Conservation (phyloP, 2,888 invertebrate genomes). For the Ditula angustiorana region DNA sequence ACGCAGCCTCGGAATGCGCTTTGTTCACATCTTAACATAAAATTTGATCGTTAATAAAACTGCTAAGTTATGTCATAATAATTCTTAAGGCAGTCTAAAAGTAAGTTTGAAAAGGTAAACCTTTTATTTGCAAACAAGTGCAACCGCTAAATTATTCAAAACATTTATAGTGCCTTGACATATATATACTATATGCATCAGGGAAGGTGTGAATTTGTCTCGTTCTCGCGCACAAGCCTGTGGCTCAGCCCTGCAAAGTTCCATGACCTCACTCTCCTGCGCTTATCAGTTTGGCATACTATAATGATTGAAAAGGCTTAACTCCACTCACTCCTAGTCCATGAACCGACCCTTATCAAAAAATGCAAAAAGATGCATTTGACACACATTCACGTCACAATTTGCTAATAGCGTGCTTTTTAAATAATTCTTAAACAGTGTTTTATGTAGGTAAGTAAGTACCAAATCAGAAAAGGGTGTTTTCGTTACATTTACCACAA, state of each 20-base stretch:
- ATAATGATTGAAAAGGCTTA: constrained; percentile 19
- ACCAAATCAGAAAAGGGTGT: no score
- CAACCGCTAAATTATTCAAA: background rate
- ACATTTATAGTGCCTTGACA: background rate
- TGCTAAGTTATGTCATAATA: background rate
- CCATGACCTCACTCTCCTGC: constrained; percentile 40
- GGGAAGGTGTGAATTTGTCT: constrained; percentile 34
- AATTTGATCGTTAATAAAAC: constrained; percentile 15
- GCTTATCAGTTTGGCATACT: constrained; percentile 32
- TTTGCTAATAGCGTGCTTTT: background rate
- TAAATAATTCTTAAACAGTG: no score
- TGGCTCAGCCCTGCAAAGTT: constrained; percentile 38
- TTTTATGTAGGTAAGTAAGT: no score
- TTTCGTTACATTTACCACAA: no score
- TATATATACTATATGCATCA: constrained; percentile 6
- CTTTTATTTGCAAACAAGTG: background rate
- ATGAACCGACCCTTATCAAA: constrained; percentile 12
- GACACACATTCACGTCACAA: background rate
- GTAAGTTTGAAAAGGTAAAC: no score
- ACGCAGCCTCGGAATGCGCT: constrained; percentile 38
- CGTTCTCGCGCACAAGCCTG: constrained; percentile 24
- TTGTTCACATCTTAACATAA: constrained; percentile 33
- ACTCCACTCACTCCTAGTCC: constrained; percentile 1
- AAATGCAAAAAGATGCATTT: constrained; percentile 16
- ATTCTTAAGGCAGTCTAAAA: background rate